These are phyloP conservation scores for Stegophylla sp. DNA, from an alignment of 2,888 invertebrate genomes.

Conservation along the genomic window DNA sequence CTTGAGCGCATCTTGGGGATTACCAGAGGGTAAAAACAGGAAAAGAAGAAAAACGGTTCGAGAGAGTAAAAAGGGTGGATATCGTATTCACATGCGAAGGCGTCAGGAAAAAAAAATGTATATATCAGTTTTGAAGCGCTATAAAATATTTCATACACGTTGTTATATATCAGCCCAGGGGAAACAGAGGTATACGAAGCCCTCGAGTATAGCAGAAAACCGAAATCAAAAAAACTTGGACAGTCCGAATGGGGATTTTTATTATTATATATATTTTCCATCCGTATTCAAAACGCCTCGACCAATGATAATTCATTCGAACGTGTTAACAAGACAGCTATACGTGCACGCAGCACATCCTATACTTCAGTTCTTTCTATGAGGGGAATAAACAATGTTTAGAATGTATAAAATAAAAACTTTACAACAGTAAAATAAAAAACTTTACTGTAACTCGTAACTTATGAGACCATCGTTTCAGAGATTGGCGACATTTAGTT, in stretches of 20 bases:
- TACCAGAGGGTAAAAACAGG: slow-evolving; percentile 45
- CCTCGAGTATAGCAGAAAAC: slow-evolving; percentile 46
- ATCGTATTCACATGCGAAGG: slow-evolving; percentile 50
- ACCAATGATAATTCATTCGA: slow-evolving; percentile 58
- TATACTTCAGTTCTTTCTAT: slow-evolving; percentile 30
- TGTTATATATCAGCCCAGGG: slow-evolving; percentile 33
- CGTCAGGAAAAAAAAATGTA: slow-evolving; percentile 57
- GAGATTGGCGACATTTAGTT: slow-evolving; percentile 34
- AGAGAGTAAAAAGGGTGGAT: slow-evolving; percentile 21
- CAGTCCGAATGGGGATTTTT: slow-evolving; percentile 58
- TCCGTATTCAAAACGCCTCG: slow-evolving; percentile 53
- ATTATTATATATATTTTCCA: slow-evolving; percentile 45
- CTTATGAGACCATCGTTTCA: slow-evolving; percentile 39
- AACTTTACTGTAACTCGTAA: slow-evolving; percentile 55
- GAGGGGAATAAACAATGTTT: slow-evolving; percentile 52
- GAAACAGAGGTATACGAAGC: slow-evolving; percentile 15
- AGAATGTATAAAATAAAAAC: slow-evolving; percentile 48
- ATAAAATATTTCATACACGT: slow-evolving; percentile 59
- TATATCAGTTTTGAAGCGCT: slow-evolving; percentile 54
- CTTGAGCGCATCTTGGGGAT: slow-evolving; percentile 37
- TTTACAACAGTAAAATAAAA: slow-evolving; percentile 52
- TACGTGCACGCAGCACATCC: slow-evolving; percentile 28
- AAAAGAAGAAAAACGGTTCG: neutral
- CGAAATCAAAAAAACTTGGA: slow-evolving; percentile 54
- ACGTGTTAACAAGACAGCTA: slow-evolving; percentile 58